Evolutionary conservation across 2,113 vertebrate genomes (phyloP), one percentile per base, ranked within the genome.

Genomic region (Redunca redunca): DNA sequence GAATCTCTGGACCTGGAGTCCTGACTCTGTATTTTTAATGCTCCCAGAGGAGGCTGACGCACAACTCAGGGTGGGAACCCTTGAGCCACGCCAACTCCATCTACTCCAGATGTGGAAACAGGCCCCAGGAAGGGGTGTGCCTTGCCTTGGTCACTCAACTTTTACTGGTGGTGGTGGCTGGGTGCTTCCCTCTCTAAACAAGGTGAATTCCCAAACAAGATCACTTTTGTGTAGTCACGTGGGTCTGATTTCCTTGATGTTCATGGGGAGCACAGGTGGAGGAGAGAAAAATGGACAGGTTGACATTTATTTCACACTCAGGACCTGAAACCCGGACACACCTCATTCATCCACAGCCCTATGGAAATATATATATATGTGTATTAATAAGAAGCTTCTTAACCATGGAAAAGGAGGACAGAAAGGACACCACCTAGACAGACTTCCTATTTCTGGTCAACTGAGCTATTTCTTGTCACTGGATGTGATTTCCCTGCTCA

Each of bases 231-330:
- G 28, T 43, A 48, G 46, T 52, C 48, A 7, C 2, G 0, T 8
- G 67, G 57, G 8, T 21, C 64, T 9, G 33, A 43, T 8, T 46
- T 15, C 43, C 57, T 15, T 16, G 43, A 52, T 53, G 50, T 16
- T 46, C 26, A 1, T 12, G 0, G 11, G 11, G 40, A 46, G 1
- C 78, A 16, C 10, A n/a, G 43, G 28, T 7, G 0, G 7, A 46
- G 50, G 50, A 28, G 40, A 94, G 26, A 92, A 90, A 81, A 81
- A 43, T 16, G 40, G 64, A 74, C 67, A 86, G 13, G 11, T 9
- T 26, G 26, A 46, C n/a, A 77, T 55, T 90, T 64, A 52, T 43
- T 77, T 82, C 78, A 48, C 28, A 9, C 10, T 77, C 40, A 46
- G 81, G 36, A 84, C 13, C 58, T 40, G 25, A n/a, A 57, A 33